phyloP scores from a whole-genome alignment of 2,888 invertebrate species.

The Caenorhabditis macrosperma region DNA sequence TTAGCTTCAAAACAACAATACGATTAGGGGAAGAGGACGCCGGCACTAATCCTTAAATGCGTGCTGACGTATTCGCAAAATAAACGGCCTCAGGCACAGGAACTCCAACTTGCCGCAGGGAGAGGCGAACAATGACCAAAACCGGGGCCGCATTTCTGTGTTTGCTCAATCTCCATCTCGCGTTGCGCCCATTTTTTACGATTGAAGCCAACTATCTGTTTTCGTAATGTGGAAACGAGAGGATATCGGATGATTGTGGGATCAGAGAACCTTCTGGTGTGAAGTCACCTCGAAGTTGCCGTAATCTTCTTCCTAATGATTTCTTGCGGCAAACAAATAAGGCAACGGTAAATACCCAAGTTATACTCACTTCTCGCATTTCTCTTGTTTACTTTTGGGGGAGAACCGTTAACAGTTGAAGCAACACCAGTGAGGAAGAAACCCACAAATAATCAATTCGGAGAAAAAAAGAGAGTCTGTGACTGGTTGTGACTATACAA shows the following conservation, averaged over 20 bases:
- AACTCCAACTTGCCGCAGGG: slow-evolving; percentile 9
- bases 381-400: not conserved
- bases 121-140: slow-evolving; percentile 33
- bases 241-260: not conserved
- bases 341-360: not conserved
- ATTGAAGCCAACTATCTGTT: slow-evolving; percentile 44
- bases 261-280: not conserved
- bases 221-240: slow-evolving; percentile 18
- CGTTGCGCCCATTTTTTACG: not conserved
- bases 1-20: not conserved
- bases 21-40: not conserved
- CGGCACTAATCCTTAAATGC: not conserved
- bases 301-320: not conserved
- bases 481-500: slow-evolving; percentile 1
- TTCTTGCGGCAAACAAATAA: not conserved
- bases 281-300: not conserved
- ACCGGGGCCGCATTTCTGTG: slow-evolving; percentile 13
- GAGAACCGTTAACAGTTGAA: not conserved
- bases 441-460: not conserved
- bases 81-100: slow-evolving; percentile 1
- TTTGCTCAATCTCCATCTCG: slow-evolving; percentile 28
- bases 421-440: not conserved
- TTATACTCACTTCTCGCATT: not conserved
- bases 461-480: not conserved
- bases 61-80: slow-evolving; percentile 21